Evolutionary conservation across 2,888 invertebrate species (phyloP).

Genomic region (Hipparchia semele): DNA sequence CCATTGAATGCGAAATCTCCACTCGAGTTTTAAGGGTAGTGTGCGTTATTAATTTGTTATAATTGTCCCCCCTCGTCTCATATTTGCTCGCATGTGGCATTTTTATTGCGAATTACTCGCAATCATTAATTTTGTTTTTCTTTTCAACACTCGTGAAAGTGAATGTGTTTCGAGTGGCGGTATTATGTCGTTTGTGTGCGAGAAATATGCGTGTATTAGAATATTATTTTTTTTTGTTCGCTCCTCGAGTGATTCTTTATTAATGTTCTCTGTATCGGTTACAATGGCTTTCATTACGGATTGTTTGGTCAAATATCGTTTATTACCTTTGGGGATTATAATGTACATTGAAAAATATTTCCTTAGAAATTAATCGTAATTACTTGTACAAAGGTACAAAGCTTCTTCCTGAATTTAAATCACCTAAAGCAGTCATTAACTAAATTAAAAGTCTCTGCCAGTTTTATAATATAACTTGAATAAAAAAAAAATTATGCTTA

Average conservation of each 20-base stretch:
- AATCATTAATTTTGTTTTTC: slow-evolving; percentile 83
- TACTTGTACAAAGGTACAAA: not conserved
- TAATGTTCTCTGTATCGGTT: slow-evolving; percentile 58
- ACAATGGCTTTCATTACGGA: slow-evolving; percentile 55
- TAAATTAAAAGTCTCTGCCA: too few relatives aligned
- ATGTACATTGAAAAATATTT: slow-evolving; percentile 7
- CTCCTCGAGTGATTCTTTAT: slow-evolving; percentile 51
- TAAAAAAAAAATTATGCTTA: too few relatives aligned
- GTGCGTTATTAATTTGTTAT: slow-evolving; percentile 82
- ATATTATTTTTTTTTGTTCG: slow-evolving; percentile 44
- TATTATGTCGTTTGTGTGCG: slow-evolving; percentile 53
- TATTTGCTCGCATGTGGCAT: slow-evolving; percentile 81
- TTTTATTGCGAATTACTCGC: slow-evolving; percentile 82
- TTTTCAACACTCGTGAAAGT: slow-evolving; percentile 65
- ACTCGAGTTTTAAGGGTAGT: slow-evolving; percentile 81
- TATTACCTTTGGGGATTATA: slow-evolving; percentile 48
- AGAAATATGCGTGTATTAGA: slow-evolving; percentile 60
- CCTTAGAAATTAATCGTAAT: slow-evolving; percentile 4
- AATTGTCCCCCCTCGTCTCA: slow-evolving; percentile 73
- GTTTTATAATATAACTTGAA: too few relatives aligned
- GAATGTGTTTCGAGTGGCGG: slow-evolving; percentile 67
- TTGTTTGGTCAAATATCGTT: slow-evolving; percentile 47
- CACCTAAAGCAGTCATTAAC: not conserved
- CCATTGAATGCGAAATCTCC: slow-evolving; percentile 80
- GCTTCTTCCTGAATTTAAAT: not conserved